Evolutionary conservation across 2,113 vertebrate genomes (phyloP).

Genomic region (Plestiodon gilberti): DNA sequence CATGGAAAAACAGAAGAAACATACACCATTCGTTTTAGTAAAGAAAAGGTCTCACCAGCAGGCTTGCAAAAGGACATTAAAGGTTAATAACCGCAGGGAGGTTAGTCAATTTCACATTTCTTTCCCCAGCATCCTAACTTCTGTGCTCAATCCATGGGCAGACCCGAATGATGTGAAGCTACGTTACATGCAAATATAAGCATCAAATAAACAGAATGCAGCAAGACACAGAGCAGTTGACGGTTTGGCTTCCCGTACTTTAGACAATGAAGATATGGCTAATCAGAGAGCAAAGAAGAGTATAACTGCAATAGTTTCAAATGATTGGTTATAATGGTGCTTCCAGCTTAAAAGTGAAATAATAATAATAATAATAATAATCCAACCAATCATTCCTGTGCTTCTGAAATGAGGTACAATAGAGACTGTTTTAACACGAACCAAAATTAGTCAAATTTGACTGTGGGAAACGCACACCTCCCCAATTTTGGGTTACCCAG

Average conservation of each 20-base stretch:
- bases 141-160: neutral
- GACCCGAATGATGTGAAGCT: neutral
- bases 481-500: neutral
- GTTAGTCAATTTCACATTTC: neutral
- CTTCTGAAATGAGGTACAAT: neutral
- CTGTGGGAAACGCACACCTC: constrained; percentile 9
- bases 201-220: neutral
- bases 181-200: neutral
- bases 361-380: too few relatives aligned
- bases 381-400: neutral
- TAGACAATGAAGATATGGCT: neutral
- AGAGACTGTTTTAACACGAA: neutral
- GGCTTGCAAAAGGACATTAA: neutral
- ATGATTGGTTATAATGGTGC: neutral
- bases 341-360: neutral
- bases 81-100: constrained; percentile 6
- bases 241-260: neutral
- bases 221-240: neutral
- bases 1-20: neutral
- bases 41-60: neutral
- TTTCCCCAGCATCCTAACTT: neutral
- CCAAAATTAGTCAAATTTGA: neutral
- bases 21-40: neutral
- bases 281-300: neutral
- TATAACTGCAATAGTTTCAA: neutral